phyloP scores from a whole-genome alignment of 2,113 vertebrate species.

The Tragelaphus buxtoni region DNA sequence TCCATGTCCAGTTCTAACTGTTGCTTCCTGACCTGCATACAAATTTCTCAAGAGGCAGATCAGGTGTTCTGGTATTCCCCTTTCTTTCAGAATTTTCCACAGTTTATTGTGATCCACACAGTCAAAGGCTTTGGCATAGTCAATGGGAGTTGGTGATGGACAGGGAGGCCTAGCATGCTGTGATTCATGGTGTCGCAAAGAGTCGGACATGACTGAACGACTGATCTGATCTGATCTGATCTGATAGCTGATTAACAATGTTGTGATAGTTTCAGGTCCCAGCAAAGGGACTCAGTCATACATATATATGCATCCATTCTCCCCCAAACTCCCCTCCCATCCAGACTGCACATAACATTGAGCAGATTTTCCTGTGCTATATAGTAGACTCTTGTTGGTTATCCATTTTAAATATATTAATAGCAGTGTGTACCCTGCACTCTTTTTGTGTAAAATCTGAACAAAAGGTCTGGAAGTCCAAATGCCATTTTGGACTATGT shows the following conservation, averaged over 20 bases:
- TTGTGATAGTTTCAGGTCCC: background rate
- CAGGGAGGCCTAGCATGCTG: too few relatives aligned
- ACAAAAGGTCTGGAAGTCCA: background rate
- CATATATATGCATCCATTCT: background rate
- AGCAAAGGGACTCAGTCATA: background rate
- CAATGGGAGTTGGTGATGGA: too few relatives aligned
- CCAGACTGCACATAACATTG: background rate
- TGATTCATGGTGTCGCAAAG: too few relatives aligned
- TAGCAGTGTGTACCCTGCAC: background rate
- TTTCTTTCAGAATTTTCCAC: too few relatives aligned
- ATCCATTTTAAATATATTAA: background rate
- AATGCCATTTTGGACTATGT: background rate
- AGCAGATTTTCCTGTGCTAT: background rate
- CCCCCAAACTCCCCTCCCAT: background rate
- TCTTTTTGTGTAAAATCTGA: background rate
- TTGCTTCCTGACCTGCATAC: too few relatives aligned
- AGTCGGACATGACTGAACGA: too few relatives aligned
- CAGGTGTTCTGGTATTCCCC: too few relatives aligned
- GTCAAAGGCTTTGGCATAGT: too few relatives aligned
- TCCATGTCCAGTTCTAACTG: too few relatives aligned
- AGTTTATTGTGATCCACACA: too few relatives aligned
- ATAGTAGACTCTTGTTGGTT: background rate
- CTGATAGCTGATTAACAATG: background rate
- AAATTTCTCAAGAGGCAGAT: too few relatives aligned
- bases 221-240: too few relatives aligned